These are phyloP conservation scores for Marmota flaviventris DNA, from an alignment of 2,113 vertebrate species.

Conservation along the genomic window DNA sequence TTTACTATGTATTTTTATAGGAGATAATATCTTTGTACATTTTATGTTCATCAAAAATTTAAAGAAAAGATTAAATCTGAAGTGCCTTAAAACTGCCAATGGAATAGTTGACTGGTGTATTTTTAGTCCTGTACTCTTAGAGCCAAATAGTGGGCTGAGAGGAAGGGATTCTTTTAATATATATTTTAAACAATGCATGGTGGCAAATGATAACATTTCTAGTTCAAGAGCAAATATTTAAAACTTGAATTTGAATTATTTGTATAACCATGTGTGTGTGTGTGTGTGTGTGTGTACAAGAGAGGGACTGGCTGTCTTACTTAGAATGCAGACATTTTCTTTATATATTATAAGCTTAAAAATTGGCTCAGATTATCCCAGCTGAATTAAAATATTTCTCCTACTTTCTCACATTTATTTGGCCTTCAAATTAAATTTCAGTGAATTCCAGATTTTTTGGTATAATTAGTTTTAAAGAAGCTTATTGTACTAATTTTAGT, in stretches of 20 bases:
- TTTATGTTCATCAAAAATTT: background rate
- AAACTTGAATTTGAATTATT: background rate
- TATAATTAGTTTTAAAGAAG: background rate
- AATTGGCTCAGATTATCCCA: background rate
- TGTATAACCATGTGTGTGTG: background rate
- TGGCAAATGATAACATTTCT: background rate
- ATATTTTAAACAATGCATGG: background rate
- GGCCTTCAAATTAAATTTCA: background rate
- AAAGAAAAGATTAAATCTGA: background rate
- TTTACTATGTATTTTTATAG: background rate
- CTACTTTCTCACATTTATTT: background rate
- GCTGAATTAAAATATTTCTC: background rate
- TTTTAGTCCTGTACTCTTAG: background rate
- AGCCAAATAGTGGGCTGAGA: background rate
- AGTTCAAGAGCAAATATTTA: constrained; percentile 50
- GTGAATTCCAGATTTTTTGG: background rate
- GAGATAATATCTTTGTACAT: background rate
- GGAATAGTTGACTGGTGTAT: background rate
- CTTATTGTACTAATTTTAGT: background rate
- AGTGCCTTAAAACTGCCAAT: background rate
- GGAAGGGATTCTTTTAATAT: background rate
- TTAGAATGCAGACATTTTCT: background rate
- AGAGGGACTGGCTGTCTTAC: background rate
- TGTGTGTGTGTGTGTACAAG: no score
- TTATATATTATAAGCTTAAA: background rate